Evolutionary conservation across 2,113 vertebrate species (phyloP).

Genomic region (Caranx ignobilis): DNA sequence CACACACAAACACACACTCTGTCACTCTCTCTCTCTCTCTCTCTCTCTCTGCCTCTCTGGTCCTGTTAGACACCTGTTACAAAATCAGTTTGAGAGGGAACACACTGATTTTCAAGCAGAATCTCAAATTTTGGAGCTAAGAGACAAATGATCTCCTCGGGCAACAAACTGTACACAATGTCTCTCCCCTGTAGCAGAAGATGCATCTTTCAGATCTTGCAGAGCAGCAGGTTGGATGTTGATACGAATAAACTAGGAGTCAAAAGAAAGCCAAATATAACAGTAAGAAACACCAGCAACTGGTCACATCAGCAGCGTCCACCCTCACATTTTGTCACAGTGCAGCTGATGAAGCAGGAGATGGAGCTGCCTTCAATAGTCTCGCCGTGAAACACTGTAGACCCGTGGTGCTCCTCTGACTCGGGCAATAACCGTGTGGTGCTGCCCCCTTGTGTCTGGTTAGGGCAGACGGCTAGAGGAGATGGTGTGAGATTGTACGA

Average conservation of each 20-base stretch:
- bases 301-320: not conserved
- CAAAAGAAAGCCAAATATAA: not conserved
- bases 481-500: no score
- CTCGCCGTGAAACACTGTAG: not conserved
- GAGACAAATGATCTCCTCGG: slow-evolving; percentile 8
- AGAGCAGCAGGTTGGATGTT: not conserved
- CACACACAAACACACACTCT: not conserved
- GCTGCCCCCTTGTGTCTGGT: slow-evolving; percentile 66
- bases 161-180: slow-evolving; percentile 4
- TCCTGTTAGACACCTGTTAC: not conserved
- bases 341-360: slow-evolving; percentile 13
- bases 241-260: slow-evolving; percentile 8
- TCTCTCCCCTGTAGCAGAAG: not conserved
- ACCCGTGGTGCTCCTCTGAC: not conserved
- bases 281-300: not conserved
- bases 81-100: not conserved
- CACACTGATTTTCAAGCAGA: not conserved
- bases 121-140: not conserved
- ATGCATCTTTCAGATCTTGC: slow-evolving; percentile 7
- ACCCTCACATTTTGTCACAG: not conserved
- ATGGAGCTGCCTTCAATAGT: not conserved
- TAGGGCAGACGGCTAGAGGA: not conserved
- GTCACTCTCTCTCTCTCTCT: no score
- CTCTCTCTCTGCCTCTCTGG: not conserved
- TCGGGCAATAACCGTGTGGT: not conserved